These are phyloP conservation scores for Enteromius argenteus DNA, from an alignment of 2,797 vertebrate species.

Conservation along the genomic window DNA sequence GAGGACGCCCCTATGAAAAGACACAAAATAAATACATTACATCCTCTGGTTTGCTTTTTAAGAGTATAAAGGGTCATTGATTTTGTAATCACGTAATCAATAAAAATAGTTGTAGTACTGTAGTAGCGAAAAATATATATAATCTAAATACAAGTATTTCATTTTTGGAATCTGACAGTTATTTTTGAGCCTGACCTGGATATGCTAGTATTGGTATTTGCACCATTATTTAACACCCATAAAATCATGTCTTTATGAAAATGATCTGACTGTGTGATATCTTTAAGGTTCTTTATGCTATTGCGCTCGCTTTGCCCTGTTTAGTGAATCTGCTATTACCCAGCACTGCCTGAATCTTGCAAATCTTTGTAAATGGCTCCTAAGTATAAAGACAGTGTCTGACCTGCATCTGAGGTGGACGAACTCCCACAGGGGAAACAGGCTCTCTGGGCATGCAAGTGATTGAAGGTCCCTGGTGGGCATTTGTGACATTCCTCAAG, in stretches of 20 bases:
- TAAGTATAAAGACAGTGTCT: not conserved
- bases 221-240: not conserved
- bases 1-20: conserved; percentile 80
- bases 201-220: no score
- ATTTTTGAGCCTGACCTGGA: not conserved
- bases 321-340: not conserved
- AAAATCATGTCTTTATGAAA: not conserved
- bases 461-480: conserved; percentile 86
- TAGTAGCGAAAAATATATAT: not conserved
- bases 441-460: conserved; percentile 82
- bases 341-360: not conserved
- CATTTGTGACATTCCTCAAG: conserved; percentile 82
- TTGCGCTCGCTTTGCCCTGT: not conserved
- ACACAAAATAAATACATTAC: not conserved
- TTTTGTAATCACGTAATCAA: not conserved
- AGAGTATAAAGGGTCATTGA: not conserved
- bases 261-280: not conserved
- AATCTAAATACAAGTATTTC: not conserved
- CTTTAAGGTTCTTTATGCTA: no score
- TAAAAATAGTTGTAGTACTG: not conserved
- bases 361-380: not conserved
- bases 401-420: conserved; percentile 84
- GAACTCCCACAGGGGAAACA: conserved; percentile 92
- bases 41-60: not conserved
- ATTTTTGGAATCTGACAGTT: not conserved